Base-by-base conservation (phyloP, 2,888 invertebrate species). In the Dryadula phaetusa region DNA sequence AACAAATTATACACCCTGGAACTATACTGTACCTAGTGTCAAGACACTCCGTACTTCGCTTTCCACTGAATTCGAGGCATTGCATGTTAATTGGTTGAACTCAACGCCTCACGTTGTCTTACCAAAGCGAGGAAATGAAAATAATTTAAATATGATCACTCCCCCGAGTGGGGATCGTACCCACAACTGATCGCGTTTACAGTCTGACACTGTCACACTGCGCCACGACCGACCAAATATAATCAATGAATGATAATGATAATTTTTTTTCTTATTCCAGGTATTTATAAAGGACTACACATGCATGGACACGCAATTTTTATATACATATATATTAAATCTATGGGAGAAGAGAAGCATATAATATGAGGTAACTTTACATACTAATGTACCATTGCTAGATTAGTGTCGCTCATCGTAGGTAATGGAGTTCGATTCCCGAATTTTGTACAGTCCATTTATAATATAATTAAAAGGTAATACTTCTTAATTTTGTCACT, bases 201-300 rank as follows among this genome's bases (percentile, higher is more conserved):
- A 0, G 18, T 10, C 18, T 22, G 14, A 12, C 16, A 4, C 12
- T 32, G 12, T n/a, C n/a, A n/a, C n/a, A n/a, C n/a, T n/a, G n/a
- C n/a, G n/a, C n/a, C n/a, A n/a, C n/a, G n/a, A n/a, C n/a, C n/a
- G n/a, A n/a, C n/a, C n/a, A n/a, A n/a, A n/a, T n/a, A n/a, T n/a
- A n/a, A n/a, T n/a, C n/a, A n/a, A n/a, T 44, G 7, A 44, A n/a
- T 44, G 4, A 44, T n/a, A 5, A 44, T n/a, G 3, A 20, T 22
- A 46, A 10, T 12, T 22, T 22, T 22, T n/a, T 22, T 40, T 40
- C 25, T 56, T 22, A 5, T 20, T 56, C 12, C 56, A 56, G 56
- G 56, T 56, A 56, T 56, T 56, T 56, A 56, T 56, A 56, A 56
- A 40, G 56, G 56, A 16, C 56, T 10, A 16, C 56, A 40, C 56